Percentiles rank a stretch among this genome's conserved stretches.
Conservation (phyloP, 1,140 invertebrate genomes). For the Spodoptera frugiperda region DNA sequence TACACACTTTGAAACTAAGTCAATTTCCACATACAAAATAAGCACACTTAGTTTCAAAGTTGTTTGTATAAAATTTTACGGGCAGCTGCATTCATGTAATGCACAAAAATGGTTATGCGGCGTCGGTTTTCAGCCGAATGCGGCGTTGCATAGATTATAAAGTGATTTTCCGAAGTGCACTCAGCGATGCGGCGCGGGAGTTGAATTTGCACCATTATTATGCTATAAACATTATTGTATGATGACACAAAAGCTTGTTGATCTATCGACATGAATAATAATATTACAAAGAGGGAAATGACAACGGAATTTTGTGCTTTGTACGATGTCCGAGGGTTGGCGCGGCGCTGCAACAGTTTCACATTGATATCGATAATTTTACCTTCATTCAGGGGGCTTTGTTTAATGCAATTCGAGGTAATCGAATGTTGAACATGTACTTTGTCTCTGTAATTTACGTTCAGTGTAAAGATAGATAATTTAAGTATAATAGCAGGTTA, state of each 20-base stretch:
- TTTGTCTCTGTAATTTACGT: slow-evolving; percentile 7
- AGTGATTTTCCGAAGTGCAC: slow-evolving; percentile 78
- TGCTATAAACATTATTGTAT: slow-evolving; percentile 55
- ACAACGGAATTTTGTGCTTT: slow-evolving; percentile 12
- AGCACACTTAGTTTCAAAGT: slow-evolving; percentile 51
- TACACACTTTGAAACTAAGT: slow-evolving; percentile 32
- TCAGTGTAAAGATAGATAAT: slow-evolving; percentile 21
- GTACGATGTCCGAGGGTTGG: not conserved
- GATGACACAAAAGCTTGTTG: slow-evolving; percentile 34
- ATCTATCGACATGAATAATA: slow-evolving; percentile 40
- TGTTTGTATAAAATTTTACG: slow-evolving; percentile 68
- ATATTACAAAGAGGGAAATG: slow-evolving; percentile 22
- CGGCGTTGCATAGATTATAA: slow-evolving; percentile 74
- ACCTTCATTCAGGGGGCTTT: not conserved
- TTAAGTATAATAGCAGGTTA: slow-evolving; percentile 32
- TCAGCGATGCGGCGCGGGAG: slow-evolving; percentile 58
- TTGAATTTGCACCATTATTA: slow-evolving; percentile 67
- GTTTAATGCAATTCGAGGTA: slow-evolving; percentile 21
- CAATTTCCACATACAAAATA: slow-evolving; percentile 37
- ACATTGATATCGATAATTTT: not conserved
- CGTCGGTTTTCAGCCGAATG: slow-evolving; percentile 58
- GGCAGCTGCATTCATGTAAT: slow-evolving; percentile 42
- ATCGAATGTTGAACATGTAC: slow-evolving; percentile 10
- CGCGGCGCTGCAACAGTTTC: not conserved
- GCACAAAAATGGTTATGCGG: slow-evolving; percentile 67